Base-by-base conservation (phyloP, 2,113 vertebrate species). In the Phyllostomus discolor region DNA sequence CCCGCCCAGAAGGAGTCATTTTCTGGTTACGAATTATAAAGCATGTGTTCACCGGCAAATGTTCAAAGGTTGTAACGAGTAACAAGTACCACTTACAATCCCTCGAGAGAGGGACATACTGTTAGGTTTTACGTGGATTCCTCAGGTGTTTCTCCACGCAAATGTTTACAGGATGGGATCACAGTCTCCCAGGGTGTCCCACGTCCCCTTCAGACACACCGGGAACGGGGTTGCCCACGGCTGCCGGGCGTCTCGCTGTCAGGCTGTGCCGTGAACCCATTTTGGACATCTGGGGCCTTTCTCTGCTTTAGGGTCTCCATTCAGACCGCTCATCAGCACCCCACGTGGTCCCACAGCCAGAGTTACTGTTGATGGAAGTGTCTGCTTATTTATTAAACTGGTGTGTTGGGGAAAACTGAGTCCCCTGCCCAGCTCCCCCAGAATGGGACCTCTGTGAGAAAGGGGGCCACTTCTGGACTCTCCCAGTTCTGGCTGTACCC, bases 181-280 rank as follows among this genome's bases (percentile, higher is more conserved):
- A 3, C 5, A 7, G 41, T 0, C 14, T 50, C 24, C 16, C 57
- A 35, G 15, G 6, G 43, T 8, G 54, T 2, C 84, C 31, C 19
- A n/a, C 15, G 33, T 7, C 26, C 72, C 35, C 46, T 48, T 46
- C 12, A 24, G 33, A 59, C 1, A 33, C 50, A 5, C 0, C 0
- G 1, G 24, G 26, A 46, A 50, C 14, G 6, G 1, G 1, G 20
- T 46, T 54, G 88, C 19, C 88, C 28, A 1, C 1, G 35, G 24
- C n/a, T 26, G 11, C 15, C 19, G 6, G 4, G 84, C 4, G 1
- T 67, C 31, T 46, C 54, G 2, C 1, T 0, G 31, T 19, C 0
- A 54, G 28, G 54, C 10, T 31, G 41, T 20, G 41, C 64, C 1
- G 1, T n/a, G 75, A 59, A 7, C 54, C 16, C 41, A 7, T n/a